Evolutionary conservation across 2,113 vertebrate species (phyloP), one percentile per base, ranked within the genome.

Genomic region (Apeltes quadracus): DNA sequence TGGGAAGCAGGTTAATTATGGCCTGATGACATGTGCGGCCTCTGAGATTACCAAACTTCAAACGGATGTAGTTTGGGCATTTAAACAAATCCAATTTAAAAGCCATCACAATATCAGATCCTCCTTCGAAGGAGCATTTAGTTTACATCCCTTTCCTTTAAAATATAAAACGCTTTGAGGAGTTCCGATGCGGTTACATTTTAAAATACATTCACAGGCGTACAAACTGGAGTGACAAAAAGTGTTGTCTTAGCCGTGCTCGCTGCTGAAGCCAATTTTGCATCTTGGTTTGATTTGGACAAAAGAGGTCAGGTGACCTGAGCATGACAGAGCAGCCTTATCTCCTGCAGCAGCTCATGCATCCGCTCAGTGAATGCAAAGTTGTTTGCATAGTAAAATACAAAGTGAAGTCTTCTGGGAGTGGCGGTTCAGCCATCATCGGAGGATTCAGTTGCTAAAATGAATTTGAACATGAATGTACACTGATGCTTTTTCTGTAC

Each of bases 351-450:
- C 82, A n/a, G 73, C 25, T 61, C 2, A 14, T 69, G 48, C 76
- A 67, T 88, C 43, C 61, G 16, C 71, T 78, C 77, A 38, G 34
- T 51, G 16, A 57, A 93, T 93, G 93, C 92, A 93, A 92, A 93
- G 85, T 76, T 90, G 89, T 93, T 93, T 92, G 88, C 89, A 90
- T 93, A 92, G 84, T 84, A 72, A 93, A 93, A 93, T 90, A 56
- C 58, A 64, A 22, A 78, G 70, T 56, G 29, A 75, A 46, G 78
- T 44, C 65, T 83, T 73, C 32, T 76, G 50, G 69, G 29, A 68
- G 65, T 23, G 18, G 7, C 20, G 20, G 58, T 22, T 7, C 51
- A 50, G 38, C 67, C 57, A 32, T 34, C 11, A n/a, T 58, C 56
- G 65, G 36, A 16, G 41, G 48, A 81, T 61, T 65, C 20, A 14